phyloP scores from a whole-genome alignment of 2,888 invertebrate species.

The Hemithea aestivaria region DNA sequence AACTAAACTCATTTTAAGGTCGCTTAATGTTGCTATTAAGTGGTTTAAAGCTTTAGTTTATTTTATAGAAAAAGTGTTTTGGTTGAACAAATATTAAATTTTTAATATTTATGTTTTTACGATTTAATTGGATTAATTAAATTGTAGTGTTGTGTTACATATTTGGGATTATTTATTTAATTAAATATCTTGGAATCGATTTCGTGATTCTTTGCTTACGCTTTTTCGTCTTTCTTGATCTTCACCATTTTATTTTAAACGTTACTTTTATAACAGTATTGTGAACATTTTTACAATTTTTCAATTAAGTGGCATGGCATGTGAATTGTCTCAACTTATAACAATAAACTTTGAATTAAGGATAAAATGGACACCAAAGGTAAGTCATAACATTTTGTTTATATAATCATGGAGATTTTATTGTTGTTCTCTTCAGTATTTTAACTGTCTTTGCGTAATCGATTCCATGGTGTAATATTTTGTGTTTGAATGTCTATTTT shows the following conservation, averaged over 20 bases:
- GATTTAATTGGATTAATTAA: conserved; percentile 12
- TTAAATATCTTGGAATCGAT: conserved; percentile 68
- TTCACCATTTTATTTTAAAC: conserved; percentile 27
- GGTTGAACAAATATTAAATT: conserved; percentile 22
- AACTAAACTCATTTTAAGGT: conserved; percentile 29
- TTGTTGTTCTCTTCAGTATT: conserved; percentile 30
- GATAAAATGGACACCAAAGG: conserved; percentile 47
- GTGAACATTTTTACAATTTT: conserved; percentile 13
- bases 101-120: conserved; percentile 1
- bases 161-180: conserved; percentile 26
- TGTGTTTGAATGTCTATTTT: conserved; percentile 40
- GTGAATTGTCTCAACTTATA: conserved; percentile 33
- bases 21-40: conserved; percentile 33
- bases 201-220: conserved; percentile 51
- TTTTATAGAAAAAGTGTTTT: conserved; percentile 6
- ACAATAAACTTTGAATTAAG: conserved; percentile 26
- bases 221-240: conserved; percentile 33
- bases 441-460: conserved; percentile 52
- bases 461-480: conserved; percentile 63
- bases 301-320: conserved; percentile 57
- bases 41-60: conserved; percentile 35
- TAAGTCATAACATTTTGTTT: conserved; percentile 55
- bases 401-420: conserved; percentile 29
- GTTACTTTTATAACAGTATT: neutral
- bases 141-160: conserved; percentile 19